Conservation (phyloP, 2,797 vertebrate species). For the Furcifer pardalis region DNA sequence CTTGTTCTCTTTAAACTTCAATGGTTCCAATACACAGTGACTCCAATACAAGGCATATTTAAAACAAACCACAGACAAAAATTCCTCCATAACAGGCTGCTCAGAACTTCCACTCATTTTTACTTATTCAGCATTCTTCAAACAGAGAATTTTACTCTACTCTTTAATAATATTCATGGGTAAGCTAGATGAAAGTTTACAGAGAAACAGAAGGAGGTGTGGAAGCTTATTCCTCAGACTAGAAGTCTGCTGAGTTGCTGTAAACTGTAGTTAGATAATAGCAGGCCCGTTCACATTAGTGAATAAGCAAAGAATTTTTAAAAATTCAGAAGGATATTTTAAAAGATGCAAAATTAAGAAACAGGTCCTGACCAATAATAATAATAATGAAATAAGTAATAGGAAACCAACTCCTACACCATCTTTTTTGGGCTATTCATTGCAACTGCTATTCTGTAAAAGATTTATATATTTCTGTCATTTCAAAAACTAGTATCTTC, state of each 20-base stretch:
- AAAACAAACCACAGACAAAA: not conserved
- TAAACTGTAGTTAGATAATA: not conserved
- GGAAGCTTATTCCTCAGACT: not conserved
- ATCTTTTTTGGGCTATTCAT: not conserved
- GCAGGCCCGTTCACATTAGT: not conserved
- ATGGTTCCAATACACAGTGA: not conserved
- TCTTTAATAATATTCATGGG: not conserved
- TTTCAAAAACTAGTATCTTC: not conserved
- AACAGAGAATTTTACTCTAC: not conserved
- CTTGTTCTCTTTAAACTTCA: not conserved
- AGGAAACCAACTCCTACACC: constrained; percentile 29
- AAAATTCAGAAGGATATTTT: not conserved
- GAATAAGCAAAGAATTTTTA: not conserved
- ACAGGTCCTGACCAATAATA: not conserved
- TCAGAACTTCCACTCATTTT: not conserved
- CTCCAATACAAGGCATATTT: not conserved
- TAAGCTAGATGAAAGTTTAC: constrained; percentile 2
- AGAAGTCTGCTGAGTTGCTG: not conserved
- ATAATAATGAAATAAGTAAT: constrained; percentile 2
- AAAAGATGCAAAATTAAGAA: not conserved
- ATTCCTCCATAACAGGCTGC: not conserved
- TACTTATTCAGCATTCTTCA: not conserved
- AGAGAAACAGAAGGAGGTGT: not conserved
- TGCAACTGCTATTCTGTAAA: not conserved
- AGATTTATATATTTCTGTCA: not conserved